Evolutionary conservation across 2,113 vertebrate genomes (phyloP), one percentile per base, ranked within the genome.

Genomic region (Mandrillus leucophaeus): DNA sequence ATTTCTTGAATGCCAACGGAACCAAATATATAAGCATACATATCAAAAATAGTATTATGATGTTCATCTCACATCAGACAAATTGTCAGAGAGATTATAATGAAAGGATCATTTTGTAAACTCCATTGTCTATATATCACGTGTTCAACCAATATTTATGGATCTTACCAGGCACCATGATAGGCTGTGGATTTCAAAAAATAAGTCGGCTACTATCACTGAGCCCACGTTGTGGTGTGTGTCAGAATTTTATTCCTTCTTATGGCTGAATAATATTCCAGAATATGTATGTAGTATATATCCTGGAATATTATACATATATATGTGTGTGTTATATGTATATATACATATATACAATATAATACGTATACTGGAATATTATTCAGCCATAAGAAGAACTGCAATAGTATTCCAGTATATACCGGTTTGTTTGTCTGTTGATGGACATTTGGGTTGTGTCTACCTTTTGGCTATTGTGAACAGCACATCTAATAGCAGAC

Each of bases 181-280:
- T 25, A n/a, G 43, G 32, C 52, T 8, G 30, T 50, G 66, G 57
- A 3, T n/a, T 85, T 38, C 50, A 52, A 27, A 66, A 32, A 59
- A 6, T 0, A 48, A 10, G 10, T 30, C 38, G 3, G 13, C n/a
- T 1, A 0, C 85, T 40, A 4, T 27, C n/a, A 7, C 78, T 17
- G 27, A 57, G 66, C 35, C 0, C 14, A 18, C 2, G 3, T 3
- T 35, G 17, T 30, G 9, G 14, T 35, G 4, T 8, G 32, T 3
- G 43, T 27, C 27, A 14, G 27, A 23, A 43, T 0, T 2, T 1
- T 8, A 45, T 22, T 45, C n/a, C 52, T 27, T 7, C n/a, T 45
- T 11, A 0, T 2, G 2, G 40, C 27, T 16, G 27, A 27, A 2
- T 9, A 0, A 8, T 0, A 2, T 8, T n/a, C 43, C 18, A 0